Base-by-base conservation (phyloP, 2,113 vertebrate species). In the Calonectris borealis region DNA sequence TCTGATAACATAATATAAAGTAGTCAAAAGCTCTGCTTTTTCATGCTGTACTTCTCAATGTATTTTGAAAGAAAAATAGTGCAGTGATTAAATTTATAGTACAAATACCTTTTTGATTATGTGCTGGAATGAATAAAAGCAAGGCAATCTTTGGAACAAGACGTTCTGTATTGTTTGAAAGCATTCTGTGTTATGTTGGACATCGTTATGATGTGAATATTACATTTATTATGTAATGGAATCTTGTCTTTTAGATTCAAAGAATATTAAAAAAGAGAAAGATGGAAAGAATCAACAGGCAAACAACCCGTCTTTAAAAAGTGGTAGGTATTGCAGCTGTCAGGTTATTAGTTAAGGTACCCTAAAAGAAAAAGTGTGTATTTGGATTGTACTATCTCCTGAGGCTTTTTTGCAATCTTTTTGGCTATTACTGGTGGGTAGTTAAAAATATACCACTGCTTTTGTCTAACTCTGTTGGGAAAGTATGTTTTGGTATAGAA, bases 201-300 rank as follows among this genome's bases (percentile, higher is more conserved):
- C 86, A 73, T 93, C 7, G 0, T 81, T 83, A 40, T 90, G 48
- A 46, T 93, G 58, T 93, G 91, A 94, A 83, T 95, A 81, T 86
- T 95, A 34, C 51, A 95, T 95, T 96, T 84, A 86, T 84, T 86
- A 38, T 91, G 86, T 94, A 91, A 91, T 78, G 95, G 91, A 87
- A 97, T 97, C 94, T 97, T 96, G 81, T 96, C 96, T 94, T 97
- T 94, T 97, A 99, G 99, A 99, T 97, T 98, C 98, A 91, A 99
- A 98, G 98, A 98, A 98, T 94, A 93, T 97, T 88, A 99, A 98
- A 98, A 99, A 99, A 95, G 99, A 99, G 76, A 99, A 98, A 97
- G 88, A 98, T 83, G 98, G 98, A 88, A 98, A 98, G 95, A 97
- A 97, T 88, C 93, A 97, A 86, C 92, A 98, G 48, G 97, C 98